Evolutionary conservation across 2,888 invertebrate genomes (phyloP).

Genomic region (Metalampra italica): DNA sequence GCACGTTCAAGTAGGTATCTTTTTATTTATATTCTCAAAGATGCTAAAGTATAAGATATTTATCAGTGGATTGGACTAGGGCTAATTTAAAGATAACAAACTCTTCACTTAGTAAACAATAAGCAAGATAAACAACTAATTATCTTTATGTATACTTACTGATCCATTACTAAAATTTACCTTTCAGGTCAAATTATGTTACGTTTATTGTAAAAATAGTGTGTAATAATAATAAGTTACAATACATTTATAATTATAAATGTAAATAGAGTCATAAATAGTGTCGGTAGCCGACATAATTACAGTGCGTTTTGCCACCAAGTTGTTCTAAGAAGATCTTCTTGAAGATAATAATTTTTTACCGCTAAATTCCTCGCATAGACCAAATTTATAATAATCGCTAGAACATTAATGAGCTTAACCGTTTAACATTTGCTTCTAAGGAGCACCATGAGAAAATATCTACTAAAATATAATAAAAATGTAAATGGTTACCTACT

Average conservation of each 20-base stretch:
- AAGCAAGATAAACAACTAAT: too few species aligned
- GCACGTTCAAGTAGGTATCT: too few species aligned
- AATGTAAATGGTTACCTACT: not conserved
- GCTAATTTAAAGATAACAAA: too few species aligned
- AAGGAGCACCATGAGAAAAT: not conserved
- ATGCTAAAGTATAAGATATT: not conserved
- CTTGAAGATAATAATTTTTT: conserved; percentile 25
- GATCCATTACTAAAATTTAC: too few species aligned
- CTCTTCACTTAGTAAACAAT: too few species aligned
- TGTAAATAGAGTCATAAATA: conserved; percentile 27
- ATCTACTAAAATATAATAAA: not conserved
- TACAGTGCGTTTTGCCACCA: conserved; percentile 24
- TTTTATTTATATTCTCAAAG: too few species aligned
- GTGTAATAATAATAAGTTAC: too few species aligned
- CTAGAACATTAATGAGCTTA: conserved; percentile 13
- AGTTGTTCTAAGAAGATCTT: conserved; percentile 19
- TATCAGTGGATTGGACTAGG: too few species aligned
- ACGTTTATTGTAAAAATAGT: not conserved
- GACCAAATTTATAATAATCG: conserved; percentile 18
- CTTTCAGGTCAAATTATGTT: conserved; percentile 2
- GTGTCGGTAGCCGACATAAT: conserved; percentile 23
- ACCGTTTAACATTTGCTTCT: conserved; percentile 7
- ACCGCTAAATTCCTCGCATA: conserved; percentile 17
- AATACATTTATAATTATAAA: conserved; percentile 16
- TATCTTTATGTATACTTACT: too few species aligned